These are phyloP conservation scores for Leptinotarsa haldemani DNA, from an alignment of 2,888 invertebrate genomes.

Conservation along the genomic window DNA sequence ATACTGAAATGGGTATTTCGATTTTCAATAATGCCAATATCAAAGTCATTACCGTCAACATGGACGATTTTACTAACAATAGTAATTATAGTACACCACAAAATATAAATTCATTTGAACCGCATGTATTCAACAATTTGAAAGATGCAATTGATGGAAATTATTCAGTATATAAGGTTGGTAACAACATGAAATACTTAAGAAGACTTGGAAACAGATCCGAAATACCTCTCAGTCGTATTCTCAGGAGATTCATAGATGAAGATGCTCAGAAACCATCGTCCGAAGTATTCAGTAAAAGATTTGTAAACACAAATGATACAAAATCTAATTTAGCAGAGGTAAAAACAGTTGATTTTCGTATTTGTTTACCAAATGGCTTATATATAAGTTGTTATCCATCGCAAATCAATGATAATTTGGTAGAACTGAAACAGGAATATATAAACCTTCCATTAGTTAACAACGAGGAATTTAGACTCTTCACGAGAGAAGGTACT, in stretches of 20 bases:
- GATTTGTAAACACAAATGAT: constrained; percentile 22
- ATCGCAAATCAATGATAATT: constrained; percentile 37
- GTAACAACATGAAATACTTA: constrained; percentile 42
- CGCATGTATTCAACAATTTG: constrained; percentile 35
- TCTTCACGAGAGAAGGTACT: constrained; percentile 52
- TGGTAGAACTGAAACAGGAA: constrained; percentile 53
- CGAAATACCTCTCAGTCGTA: constrained; percentile 42
- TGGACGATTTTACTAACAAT: not conserved
- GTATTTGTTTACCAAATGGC: constrained; percentile 54
- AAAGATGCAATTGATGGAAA: constrained; percentile 31
- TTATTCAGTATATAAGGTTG: constrained; percentile 49
- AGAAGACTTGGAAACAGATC: constrained; percentile 29
- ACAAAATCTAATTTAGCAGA: not conserved
- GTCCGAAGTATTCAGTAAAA: constrained; percentile 29
- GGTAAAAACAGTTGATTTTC: constrained; percentile 43
- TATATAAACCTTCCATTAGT: constrained; percentile 33
- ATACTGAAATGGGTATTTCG: not conserved
- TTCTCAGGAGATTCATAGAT: constrained; percentile 37
- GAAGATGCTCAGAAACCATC: constrained; percentile 16
- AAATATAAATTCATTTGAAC: not conserved
- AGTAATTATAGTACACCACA: not conserved
- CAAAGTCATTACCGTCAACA: constrained; percentile 2
- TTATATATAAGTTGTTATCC: constrained; percentile 49
- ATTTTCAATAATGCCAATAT: not conserved
- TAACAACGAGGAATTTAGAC: constrained; percentile 52